A percentile compares a stretch with the other conserved stretches of the same genome.
Conservation (phyloP, 2,113 vertebrate species). For the Cyrtonyx montezumae region DNA sequence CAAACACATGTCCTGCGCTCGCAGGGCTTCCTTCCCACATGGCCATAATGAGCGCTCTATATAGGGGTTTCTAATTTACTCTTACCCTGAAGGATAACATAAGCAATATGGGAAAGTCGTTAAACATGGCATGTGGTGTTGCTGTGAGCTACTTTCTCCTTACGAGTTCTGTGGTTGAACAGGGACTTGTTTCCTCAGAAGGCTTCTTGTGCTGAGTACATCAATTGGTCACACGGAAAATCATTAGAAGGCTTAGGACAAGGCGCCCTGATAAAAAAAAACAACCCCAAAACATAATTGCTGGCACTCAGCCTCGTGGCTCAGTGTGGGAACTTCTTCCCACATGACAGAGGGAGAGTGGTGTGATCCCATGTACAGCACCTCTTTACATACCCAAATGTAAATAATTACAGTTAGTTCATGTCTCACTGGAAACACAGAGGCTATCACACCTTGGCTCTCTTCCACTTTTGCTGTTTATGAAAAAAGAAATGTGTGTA, state of each 20-base stretch:
- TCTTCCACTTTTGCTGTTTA: not conserved
- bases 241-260: not conserved
- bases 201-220: not conserved
- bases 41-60: not conserved
- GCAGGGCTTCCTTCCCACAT: not conserved
- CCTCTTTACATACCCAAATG: constrained; percentile 10
- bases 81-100: not conserved
- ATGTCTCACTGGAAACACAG: not conserved
- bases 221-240: not conserved
- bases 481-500: constrained; percentile 25
- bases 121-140: not conserved
- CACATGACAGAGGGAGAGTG: not conserved
- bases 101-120: not conserved
- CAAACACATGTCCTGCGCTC: not conserved
- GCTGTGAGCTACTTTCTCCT: not conserved
- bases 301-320: constrained; percentile 22
- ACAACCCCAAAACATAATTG: not conserved
- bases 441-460: constrained; percentile 23
- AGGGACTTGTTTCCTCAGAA: not conserved
- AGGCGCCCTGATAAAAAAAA: not conserved
- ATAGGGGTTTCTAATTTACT: constrained; percentile 7
- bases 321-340: constrained; percentile 36
- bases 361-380: not conserved
- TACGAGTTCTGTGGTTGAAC: not conserved
- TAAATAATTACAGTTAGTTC: not conserved